These are phyloP conservation scores for Sarcophaga peregrina DNA, from an alignment of 1,140 invertebrate species.

Conservation along the genomic window DNA sequence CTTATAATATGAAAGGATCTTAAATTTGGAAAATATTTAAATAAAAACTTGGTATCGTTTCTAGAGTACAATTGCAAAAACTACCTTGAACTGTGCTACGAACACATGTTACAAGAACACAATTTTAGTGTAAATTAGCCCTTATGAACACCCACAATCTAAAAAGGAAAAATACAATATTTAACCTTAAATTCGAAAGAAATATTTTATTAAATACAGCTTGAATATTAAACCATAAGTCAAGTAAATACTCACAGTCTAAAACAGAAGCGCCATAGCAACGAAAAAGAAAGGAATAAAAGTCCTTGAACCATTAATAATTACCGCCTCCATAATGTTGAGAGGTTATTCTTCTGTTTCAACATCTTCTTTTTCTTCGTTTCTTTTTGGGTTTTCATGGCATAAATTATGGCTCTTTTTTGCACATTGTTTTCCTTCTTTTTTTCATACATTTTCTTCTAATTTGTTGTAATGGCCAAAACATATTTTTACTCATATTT, in stretches of 20 bases:
- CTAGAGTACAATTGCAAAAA: neutral
- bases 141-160: neutral
- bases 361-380: neutral
- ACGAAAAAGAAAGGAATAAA: neutral
- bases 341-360: neutral
- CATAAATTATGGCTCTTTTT: conserved; percentile 3
- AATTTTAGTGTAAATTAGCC: neutral
- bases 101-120: neutral
- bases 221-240: neutral
- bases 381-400: neutral
- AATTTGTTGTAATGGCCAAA: neutral
- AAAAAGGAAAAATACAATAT: neutral
- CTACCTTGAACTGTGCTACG: neutral
- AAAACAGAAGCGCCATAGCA: neutral
- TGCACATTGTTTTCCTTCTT: neutral
- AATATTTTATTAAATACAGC: neutral
- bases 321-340: conserved; percentile 24
- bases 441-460: no score
- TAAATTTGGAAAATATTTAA: no score
- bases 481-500: conserved; percentile 11
- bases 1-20: no score
- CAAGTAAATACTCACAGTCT: neutral
- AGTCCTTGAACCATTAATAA: conserved; percentile 24
- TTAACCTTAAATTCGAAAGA: conserved; percentile 13
- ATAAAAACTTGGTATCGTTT: no score